Conservation (phyloP, 2,113 vertebrate species). For the Ovis canadensis region DNA sequence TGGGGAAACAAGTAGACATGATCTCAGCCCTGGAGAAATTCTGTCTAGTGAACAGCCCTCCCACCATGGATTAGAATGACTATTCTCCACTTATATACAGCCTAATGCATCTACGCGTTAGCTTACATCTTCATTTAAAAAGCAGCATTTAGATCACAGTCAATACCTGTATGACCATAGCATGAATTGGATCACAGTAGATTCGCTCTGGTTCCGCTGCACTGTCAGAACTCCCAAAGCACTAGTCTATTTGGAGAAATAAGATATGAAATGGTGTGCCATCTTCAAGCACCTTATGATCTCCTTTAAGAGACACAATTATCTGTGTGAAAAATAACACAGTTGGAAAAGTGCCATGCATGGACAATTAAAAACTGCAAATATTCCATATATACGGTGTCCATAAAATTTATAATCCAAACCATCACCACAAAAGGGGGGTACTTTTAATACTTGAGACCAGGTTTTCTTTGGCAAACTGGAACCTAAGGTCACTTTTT, state of each 20-base stretch:
- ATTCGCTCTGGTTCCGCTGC: neutral
- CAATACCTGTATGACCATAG: neutral
- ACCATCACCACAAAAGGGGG: neutral
- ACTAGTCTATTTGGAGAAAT: neutral
- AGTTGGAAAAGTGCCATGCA: neutral
- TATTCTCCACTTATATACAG: neutral
- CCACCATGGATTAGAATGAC: neutral
- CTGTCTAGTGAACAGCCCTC: neutral
- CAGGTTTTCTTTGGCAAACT: neutral
- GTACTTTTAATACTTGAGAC: neutral
- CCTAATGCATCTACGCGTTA: neutral
- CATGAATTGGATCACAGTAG: neutral
- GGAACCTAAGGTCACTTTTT: neutral
- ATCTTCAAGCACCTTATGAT: neutral
- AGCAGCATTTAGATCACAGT: neutral
- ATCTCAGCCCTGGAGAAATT: neutral
- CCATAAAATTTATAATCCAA: neutral
- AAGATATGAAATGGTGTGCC: neutral
- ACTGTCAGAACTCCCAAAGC: neutral
- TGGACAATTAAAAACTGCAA: neutral
- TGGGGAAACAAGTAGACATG: neutral
- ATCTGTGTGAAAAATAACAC: neutral
- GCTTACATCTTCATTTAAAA: neutral
- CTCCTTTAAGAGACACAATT: neutral
- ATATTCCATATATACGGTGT: neutral